Percentiles rank a stretch among this genome's conserved stretches.
These are phyloP conservation scores for Tipula confusa DNA, from an alignment of 2,888 invertebrate species.

Conservation along the genomic window DNA sequence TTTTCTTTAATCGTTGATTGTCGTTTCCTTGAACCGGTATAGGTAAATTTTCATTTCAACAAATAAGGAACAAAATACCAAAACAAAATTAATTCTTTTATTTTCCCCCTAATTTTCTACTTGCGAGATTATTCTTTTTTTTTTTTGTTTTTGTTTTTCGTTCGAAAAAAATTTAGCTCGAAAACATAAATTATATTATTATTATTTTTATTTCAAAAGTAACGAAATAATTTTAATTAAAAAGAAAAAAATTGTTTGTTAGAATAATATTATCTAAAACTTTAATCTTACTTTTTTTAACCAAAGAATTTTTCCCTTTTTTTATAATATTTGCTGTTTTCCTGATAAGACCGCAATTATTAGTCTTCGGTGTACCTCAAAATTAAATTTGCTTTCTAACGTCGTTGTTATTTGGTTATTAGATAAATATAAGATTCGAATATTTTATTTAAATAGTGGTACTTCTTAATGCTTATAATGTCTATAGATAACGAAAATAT, in stretches of 20 bases:
- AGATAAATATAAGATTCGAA: not conserved
- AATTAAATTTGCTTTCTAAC: not conserved
- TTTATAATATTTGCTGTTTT: not conserved
- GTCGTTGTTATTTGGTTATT: not conserved
- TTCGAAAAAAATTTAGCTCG: not conserved
- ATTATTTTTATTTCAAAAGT: not conserved
- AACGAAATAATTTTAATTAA: conserved; percentile 12
- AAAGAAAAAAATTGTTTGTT: not conserved
- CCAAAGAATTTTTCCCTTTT: not conserved
- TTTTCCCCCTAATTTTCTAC: not conserved
- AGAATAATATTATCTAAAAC: conserved; percentile 12
- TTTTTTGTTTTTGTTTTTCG: not conserved
- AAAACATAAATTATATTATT: conserved; percentile 3
- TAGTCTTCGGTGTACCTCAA: conserved; percentile 3
- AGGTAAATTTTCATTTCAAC: not conserved
- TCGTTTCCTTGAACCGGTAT: not conserved
- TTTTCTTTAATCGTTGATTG: not conserved
- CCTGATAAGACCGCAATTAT: conserved; percentile 20
- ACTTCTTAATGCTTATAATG: not conserved
- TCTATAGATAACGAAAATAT: no score
- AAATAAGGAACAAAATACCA: not conserved
- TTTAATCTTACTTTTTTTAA: not conserved
- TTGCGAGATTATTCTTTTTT: not conserved
- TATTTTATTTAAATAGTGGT: not conserved
- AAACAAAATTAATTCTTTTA: not conserved